Evolutionary conservation across 1,140 invertebrate genomes (phyloP).

Genomic region (Gonioctena quinquepunctata): DNA sequence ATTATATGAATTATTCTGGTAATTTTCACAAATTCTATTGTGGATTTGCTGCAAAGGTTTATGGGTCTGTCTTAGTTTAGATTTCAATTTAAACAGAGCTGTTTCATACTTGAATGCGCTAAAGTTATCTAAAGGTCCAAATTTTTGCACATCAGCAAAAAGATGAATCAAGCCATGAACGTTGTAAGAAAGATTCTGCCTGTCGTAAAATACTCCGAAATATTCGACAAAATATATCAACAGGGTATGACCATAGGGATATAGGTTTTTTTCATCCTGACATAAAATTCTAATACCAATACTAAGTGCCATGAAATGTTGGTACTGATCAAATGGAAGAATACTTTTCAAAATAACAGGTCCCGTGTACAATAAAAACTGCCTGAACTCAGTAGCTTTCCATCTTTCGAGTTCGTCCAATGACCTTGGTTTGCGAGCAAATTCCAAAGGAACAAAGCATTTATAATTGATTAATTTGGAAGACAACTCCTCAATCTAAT

Average conservation of each 20-base stretch:
- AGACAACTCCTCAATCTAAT: background rate
- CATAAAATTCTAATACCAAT: conserved; percentile 10
- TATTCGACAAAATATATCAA: conserved; percentile 24
- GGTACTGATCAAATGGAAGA: conserved; percentile 4
- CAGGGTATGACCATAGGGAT: conserved; percentile 6
- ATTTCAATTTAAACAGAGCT: conserved; percentile 10
- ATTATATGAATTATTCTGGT: background rate
- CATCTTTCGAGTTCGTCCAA: conserved; percentile 40
- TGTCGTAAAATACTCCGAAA: conserved; percentile 13
- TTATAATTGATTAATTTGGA: conserved; percentile 9
- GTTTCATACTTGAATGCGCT: conserved; percentile 27
- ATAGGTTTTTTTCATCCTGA: conserved; percentile 4
- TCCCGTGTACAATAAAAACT: conserved; percentile 47
- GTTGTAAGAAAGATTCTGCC: conserved; percentile 17
- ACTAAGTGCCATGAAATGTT: conserved; percentile 22
- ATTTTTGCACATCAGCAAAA: conserved; percentile 13
- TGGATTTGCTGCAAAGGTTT: conserved; percentile 23
- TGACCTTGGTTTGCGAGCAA: conserved; percentile 39
- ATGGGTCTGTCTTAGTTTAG: background rate
- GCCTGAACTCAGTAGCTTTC: conserved; percentile 50
- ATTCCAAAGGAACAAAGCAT: conserved; percentile 38
- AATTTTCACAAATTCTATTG: conserved; percentile 6
- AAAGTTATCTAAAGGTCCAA: conserved; percentile 25
- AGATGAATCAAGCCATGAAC: conserved; percentile 23
- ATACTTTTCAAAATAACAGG: conserved; percentile 34